These are phyloP conservation scores for Rhinogobio ventralis DNA, from an alignment of 2,797 vertebrate species.

Conservation along the genomic window DNA sequence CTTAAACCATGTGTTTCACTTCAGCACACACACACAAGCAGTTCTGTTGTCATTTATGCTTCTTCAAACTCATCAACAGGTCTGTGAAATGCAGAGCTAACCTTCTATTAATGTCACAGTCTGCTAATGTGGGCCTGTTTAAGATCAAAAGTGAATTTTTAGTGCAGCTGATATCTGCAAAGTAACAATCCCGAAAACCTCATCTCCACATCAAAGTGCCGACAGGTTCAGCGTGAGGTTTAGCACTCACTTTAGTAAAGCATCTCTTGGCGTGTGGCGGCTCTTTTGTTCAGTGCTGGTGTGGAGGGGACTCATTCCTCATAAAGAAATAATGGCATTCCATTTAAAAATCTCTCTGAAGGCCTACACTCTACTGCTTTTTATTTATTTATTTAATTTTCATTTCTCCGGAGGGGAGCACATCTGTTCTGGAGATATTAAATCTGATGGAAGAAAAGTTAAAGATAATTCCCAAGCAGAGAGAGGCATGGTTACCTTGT, in stretches of 20 bases:
- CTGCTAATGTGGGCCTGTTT: neutral
- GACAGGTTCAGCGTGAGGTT: conserved; percentile 12
- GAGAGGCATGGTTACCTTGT: neutral
- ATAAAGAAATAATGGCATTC: conserved; percentile 13
- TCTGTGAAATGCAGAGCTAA: conserved; percentile 12
- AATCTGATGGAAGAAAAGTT: conserved; percentile 21
- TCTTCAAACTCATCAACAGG: conserved; percentile 6
- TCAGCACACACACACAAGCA: neutral
- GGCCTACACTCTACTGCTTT: conserved; percentile 15
- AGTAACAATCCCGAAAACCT: conserved; percentile 8
- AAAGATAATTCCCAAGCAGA: neutral
- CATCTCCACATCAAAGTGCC: conserved; percentile 46
- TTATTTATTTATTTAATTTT: neutral
- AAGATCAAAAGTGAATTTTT: conserved; percentile 16
- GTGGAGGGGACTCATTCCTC: neutral
- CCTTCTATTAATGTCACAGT: neutral
- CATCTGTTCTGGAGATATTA: conserved; percentile 29
- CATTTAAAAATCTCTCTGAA: conserved; percentile 45
- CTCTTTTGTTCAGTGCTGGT: neutral
- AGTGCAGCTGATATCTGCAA: neutral
- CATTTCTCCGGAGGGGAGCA: conserved; percentile 1
- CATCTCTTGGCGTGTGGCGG: neutral
- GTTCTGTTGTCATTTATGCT: neutral
- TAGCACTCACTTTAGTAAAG: neutral
- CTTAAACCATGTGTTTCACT: neutral